phyloP scores from a whole-genome alignment of 2,888 invertebrate species.

The Sepiola atlantica region DNA sequence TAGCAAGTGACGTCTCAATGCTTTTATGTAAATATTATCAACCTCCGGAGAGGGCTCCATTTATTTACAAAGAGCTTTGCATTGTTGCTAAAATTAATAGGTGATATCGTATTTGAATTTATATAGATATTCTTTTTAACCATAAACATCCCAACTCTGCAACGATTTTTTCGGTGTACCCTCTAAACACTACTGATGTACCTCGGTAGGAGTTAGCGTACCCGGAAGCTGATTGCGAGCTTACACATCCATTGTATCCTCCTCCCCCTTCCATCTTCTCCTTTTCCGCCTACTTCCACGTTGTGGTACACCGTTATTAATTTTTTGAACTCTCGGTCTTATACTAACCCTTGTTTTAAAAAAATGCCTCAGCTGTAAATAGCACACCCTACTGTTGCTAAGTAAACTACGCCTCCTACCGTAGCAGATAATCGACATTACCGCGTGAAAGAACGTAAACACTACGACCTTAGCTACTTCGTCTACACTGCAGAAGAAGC shows the following conservation, averaged over 20 bases:
- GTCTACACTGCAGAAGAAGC: slow-evolving; percentile 1
- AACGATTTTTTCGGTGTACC: neutral
- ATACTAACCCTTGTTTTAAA: neutral
- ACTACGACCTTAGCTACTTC: neutral
- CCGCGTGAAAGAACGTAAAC: neutral
- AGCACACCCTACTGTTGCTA: slow-evolving; percentile 15
- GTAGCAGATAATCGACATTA: neutral
- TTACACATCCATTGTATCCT: neutral
- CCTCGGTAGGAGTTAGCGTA: neutral
- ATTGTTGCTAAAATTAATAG: too few relatives aligned
- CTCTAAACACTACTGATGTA: neutral
- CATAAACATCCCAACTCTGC: neutral
- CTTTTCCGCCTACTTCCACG: neutral
- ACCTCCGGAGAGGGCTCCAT: too few relatives aligned
- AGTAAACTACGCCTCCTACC: neutral
- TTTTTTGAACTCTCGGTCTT: neutral
- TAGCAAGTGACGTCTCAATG: too few relatives aligned
- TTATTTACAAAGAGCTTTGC: too few relatives aligned
- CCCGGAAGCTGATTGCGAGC: neutral
- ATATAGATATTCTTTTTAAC: neutral
- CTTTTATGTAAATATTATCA: too few relatives aligned
- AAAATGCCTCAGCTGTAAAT: neutral
- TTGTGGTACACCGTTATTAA: neutral
- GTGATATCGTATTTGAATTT: too few relatives aligned
- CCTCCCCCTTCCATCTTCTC: neutral